Conservation (phyloP, 2,888 invertebrate genomes). For the Drosophila nr. perissopoda region DNA sequence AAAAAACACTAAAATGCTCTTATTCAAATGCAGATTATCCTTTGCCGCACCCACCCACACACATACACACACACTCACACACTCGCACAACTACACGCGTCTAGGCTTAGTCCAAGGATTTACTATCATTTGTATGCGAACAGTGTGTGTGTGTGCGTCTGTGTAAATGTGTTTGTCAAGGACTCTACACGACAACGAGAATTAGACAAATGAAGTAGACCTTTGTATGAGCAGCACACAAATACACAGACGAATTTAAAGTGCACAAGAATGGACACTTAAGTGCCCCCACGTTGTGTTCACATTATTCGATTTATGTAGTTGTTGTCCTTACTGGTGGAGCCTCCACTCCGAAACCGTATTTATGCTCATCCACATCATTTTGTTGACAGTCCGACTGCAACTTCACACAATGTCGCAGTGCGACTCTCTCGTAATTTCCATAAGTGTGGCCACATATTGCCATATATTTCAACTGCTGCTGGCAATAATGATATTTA, state of each 20-base stretch:
- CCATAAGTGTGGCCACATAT: constrained; percentile 55
- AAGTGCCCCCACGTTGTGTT: constrained; percentile 70
- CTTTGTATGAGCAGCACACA: constrained; percentile 61
- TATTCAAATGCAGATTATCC: constrained; percentile 81
- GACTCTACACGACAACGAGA: constrained; percentile 64
- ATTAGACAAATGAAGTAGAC: constrained; percentile 81
- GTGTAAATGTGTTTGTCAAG: constrained; percentile 52
- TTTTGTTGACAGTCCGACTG: constrained; percentile 32
- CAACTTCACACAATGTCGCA: constrained; percentile 54
- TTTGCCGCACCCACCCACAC: constrained; percentile 60
- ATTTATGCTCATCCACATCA: constrained; percentile 20
- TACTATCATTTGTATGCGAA: constrained; percentile 72
- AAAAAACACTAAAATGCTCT: constrained; percentile 79
- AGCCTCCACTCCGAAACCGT: constrained; percentile 20
- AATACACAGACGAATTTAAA: constrained; percentile 47
- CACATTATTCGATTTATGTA: constrained; percentile 76
- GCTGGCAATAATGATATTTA: constrained; percentile 56
- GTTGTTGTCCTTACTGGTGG: constrained; percentile 38
- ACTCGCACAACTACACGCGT: constrained; percentile 45
- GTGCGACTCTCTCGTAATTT: constrained; percentile 58
- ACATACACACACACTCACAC: constrained; percentile 33
- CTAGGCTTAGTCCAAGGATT: constrained; percentile 75
- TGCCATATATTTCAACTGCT: constrained; percentile 47
- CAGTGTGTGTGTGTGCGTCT: constrained; percentile 38
- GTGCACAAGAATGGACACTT: constrained; percentile 66